Percentiles rank a stretch among this genome's conserved stretches.
Evolutionary conservation across 2,888 invertebrate species (phyloP).

Genomic region (Agonopterix heracliana): DNA sequence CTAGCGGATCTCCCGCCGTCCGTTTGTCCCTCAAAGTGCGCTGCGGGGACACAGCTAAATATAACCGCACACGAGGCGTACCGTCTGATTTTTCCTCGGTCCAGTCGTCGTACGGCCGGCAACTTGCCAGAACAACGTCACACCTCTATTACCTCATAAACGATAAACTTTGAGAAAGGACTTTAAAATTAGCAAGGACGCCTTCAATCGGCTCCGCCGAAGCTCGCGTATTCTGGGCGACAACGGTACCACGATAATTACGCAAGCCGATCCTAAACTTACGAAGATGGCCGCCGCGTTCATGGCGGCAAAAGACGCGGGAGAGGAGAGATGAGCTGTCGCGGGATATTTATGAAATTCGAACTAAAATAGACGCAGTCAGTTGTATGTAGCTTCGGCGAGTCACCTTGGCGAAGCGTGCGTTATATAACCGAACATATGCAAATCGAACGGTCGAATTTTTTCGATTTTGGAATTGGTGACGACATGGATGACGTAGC

Average conservation of each 20-base stretch:
- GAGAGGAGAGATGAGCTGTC: conserved; percentile 74
- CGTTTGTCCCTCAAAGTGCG: conserved; percentile 58
- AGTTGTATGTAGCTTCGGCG: conserved; percentile 66
- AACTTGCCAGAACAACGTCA: conserved; percentile 69
- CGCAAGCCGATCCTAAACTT: conserved; percentile 39
- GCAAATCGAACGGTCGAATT: conserved; percentile 46
- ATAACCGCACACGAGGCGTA: conserved; percentile 42
- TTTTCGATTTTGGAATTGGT: conserved; percentile 51
- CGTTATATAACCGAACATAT: conserved; percentile 51
- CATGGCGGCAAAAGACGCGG: conserved; percentile 59
- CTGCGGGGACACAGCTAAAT: conserved; percentile 48
- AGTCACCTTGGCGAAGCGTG: conserved; percentile 71
- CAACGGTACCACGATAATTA: conserved; percentile 50
- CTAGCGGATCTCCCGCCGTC: conserved; percentile 27
- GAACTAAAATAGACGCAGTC: conserved; percentile 72
- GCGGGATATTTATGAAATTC: conserved; percentile 75
- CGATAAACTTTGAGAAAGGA: conserved; percentile 69
- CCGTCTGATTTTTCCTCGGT: conserved; percentile 56
- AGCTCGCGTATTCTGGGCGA: conserved; percentile 22
- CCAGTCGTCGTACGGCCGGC: conserved; percentile 64
- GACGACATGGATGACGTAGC: conserved; percentile 62
- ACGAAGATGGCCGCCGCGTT: conserved; percentile 57
- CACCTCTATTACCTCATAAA: conserved; percentile 67
- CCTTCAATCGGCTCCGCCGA: conserved; percentile 26
- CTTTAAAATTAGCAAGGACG: conserved; percentile 74